Evolutionary conservation across 1,140 invertebrate species (phyloP), one percentile per base, ranked within the genome.

Genomic region (Proctacanthus coquilletti): DNA sequence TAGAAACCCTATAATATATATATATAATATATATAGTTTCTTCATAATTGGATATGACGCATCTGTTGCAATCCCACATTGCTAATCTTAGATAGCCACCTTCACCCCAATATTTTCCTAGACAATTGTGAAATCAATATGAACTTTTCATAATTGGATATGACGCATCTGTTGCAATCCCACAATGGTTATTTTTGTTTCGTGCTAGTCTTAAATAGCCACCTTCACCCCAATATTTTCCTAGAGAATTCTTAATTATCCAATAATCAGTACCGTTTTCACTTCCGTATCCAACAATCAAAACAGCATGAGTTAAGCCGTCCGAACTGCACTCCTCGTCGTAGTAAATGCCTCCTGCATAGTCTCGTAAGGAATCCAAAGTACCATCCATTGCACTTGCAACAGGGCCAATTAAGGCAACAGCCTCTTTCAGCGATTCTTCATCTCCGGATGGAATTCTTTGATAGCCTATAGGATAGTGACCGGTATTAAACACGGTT

Each of bases 371-470:
- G 20, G 67, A 68, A 14, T 66, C 52, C 34, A 75, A 73, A 13
- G 74, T 73, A 36, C 83, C 84, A 63, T 89, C 81, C 48, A 91
- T 84, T 23, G 77, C 81, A 38, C 76, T 61, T 2, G 70, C 64
- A 15, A 75, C 33, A 3, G 80, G 83, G 21, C 80, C 80, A 39
- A 77, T 55, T 11, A 70, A 78, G 18, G 80, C 82, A 23, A 88
- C 71, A 42, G 58, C 77, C 61, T 52, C 72, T 39, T 60, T 74
- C 2, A 92, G 60, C 34, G 71, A 70, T 0, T 68, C 43, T 53
- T 91, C 87, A 46, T 71, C 51, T 27, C 69, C 72, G 35, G 53
- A 25, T 13, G 65, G 64, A 44, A 78, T 65, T 42, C 84, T 79
- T 20, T 79, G 68, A 2, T 43, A 29, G 25, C 21, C 21, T 1